These are phyloP conservation scores for Drosophila villosipedis DNA, from an alignment of 2,888 invertebrate genomes.

Conservation along the genomic window DNA sequence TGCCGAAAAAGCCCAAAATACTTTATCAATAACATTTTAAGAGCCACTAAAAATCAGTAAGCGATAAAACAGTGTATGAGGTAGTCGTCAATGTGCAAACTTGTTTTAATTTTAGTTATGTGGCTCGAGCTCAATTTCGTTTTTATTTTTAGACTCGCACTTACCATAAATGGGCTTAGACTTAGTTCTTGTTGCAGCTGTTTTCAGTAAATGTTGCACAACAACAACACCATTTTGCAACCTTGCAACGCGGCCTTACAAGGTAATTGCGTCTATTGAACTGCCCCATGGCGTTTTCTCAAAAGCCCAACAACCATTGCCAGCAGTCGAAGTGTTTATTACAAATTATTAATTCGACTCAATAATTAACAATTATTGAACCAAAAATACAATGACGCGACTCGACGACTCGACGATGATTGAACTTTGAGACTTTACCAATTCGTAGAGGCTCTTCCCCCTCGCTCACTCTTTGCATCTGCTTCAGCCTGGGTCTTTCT, in stretches of 20 bases:
- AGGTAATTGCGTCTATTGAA: conserved; percentile 54
- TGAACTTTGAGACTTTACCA: conserved; percentile 45
- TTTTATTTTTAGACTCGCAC: conserved; percentile 38
- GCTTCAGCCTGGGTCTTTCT: conserved; percentile 1
- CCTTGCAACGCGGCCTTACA: conserved; percentile 57
- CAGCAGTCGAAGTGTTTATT: conserved; percentile 28
- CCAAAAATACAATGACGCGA: conserved; percentile 35
- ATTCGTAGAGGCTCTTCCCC: conserved; percentile 12
- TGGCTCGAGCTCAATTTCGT: conserved; percentile 29
- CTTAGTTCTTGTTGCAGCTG: conserved; percentile 45
- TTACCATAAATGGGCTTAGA: conserved; percentile 66
- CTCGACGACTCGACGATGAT: conserved; percentile 11
- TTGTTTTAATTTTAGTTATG: conserved; percentile 6
- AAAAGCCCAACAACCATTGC: conserved; percentile 34
- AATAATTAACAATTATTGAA: conserved; percentile 33
- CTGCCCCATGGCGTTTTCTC: conserved; percentile 35
- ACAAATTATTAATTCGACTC: conserved; percentile 30
- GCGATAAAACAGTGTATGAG: not conserved
- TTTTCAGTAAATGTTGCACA: conserved; percentile 43
- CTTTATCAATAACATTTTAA: not conserved
- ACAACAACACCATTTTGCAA: conserved; percentile 31
- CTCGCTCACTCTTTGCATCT: conserved; percentile 4
- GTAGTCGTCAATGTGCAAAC: not conserved
- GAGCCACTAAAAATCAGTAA: not conserved
- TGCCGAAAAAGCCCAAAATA: not conserved